phyloP scores from a whole-genome alignment of 2,888 invertebrate genomes.

The Limnephilus rhombicus region DNA sequence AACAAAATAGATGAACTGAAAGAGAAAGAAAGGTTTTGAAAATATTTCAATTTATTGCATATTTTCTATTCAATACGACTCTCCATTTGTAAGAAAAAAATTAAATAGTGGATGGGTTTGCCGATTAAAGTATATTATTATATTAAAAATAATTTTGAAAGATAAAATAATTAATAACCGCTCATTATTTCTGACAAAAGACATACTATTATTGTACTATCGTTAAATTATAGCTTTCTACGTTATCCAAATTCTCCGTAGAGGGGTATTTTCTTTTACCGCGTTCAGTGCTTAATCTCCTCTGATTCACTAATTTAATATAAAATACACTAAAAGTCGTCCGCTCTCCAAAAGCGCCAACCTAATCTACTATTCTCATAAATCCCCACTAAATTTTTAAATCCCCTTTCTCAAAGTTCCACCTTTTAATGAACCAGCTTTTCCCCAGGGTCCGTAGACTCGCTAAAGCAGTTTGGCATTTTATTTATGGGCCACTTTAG shows the following conservation, averaged over 20 bases:
- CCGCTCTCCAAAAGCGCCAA: not conserved
- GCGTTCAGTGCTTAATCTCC: constrained; percentile 6
- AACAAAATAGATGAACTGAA: too few species aligned
- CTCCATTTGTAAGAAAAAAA: too few species aligned
- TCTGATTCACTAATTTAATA: not conserved
- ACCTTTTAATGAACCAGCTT: constrained; percentile 4
- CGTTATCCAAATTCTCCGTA: constrained; percentile 14
- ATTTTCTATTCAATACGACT: too few species aligned
- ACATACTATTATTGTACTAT: not conserved
- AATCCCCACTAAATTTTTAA: too few species aligned
- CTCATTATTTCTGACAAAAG: too few species aligned
- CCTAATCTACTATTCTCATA: not conserved
- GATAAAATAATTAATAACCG: too few species aligned
- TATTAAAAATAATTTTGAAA: too few species aligned
- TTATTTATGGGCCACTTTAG: constrained; percentile 64
- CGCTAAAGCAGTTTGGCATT: constrained; percentile 57
- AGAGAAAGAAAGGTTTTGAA: too few species aligned
- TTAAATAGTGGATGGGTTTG: too few species aligned
- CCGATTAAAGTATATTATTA: too few species aligned
- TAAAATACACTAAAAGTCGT: not conserved
- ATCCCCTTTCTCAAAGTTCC: not conserved
- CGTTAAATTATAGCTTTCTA: not conserved
- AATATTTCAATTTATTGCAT: too few species aligned
- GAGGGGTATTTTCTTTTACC: constrained; percentile 40
- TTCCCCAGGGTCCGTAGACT: constrained; percentile 51